These are phyloP conservation scores for Ericerus pela DNA, from an alignment of 1,140 invertebrate species.

Conservation along the genomic window DNA sequence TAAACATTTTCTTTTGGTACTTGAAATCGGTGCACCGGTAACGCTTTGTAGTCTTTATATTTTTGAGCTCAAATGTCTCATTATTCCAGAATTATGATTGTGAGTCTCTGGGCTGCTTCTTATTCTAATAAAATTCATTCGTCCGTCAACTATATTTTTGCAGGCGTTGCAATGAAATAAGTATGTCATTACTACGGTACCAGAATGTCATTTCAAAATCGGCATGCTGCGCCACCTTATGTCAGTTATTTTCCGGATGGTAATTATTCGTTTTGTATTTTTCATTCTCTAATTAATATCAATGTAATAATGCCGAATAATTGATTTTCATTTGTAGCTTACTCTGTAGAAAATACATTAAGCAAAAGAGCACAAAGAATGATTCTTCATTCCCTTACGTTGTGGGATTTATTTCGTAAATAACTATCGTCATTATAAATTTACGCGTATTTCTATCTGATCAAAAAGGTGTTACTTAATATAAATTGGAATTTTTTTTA, in stretches of 20 bases:
- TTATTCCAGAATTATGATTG: no score
- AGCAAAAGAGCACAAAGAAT: constrained; percentile 1
- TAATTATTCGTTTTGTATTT: neutral
- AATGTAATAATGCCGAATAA: neutral
- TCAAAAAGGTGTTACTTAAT: neutral
- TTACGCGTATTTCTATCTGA: no score
- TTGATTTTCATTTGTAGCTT: neutral
- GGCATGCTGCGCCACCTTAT: neutral
- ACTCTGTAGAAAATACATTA: constrained; percentile 4
- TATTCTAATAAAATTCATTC: neutral
- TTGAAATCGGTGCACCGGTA: no score
- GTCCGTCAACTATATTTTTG: no score
- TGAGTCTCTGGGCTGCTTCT: neutral
- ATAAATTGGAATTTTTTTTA: neutral
- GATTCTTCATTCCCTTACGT: constrained; percentile 2
- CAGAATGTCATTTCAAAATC: constrained; percentile 1
- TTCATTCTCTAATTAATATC: neutral
- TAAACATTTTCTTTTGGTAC: no score
- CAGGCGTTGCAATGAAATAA: no score
- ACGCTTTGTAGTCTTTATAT: no score
- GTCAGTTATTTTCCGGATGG: constrained; percentile 4
- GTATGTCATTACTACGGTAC: neutral
- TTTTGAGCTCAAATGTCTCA: neutral
- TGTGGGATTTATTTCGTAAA: neutral
- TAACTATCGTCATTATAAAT: neutral